phyloP scores from a whole-genome alignment of 2,797 vertebrate genomes.

The Apogon hyalosoma region DNA sequence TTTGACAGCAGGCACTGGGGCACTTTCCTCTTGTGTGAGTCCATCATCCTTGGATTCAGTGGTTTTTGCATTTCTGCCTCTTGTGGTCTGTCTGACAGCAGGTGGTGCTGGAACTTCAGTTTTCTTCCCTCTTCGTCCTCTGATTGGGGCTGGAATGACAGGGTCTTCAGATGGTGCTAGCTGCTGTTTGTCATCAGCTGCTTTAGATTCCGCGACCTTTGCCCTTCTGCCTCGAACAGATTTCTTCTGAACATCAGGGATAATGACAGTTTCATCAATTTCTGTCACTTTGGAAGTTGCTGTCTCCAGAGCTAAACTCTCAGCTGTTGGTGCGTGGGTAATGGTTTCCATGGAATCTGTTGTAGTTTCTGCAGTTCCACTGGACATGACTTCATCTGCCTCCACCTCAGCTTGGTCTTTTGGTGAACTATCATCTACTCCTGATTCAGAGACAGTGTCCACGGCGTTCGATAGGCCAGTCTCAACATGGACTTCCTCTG shows the following conservation, averaged over 20 bases:
- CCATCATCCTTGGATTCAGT: constrained; percentile 3
- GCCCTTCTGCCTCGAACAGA: constrained; percentile 37
- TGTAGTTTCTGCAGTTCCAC: too few species aligned
- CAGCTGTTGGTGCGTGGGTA: neutral
- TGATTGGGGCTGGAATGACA: constrained; percentile 33
- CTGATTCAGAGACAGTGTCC: constrained; percentile 10
- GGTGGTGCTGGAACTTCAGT: constrained; percentile 42
- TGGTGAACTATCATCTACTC: constrained; percentile 16
- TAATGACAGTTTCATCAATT: neutral
- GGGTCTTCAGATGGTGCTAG: constrained; percentile 28
- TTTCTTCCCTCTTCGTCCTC: constrained; percentile 70
- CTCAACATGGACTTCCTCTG: neutral
- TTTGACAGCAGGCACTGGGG: constrained; percentile 11
- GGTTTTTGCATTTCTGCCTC: constrained; percentile 47
- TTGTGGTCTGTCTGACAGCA: constrained; percentile 50
- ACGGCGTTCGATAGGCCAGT: constrained; percentile 3
- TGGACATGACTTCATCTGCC: too few species aligned
- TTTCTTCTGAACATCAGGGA: constrained; percentile 27
- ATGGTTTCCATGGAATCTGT: too few species aligned
- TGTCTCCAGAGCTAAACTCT: neutral
- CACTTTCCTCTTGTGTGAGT: constrained; percentile 10
- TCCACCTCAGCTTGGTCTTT: neutral
- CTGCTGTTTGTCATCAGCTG: constrained; percentile 15
- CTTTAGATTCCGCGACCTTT: constrained; percentile 15
- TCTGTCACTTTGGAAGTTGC: constrained; percentile 5